Evolutionary conservation across 2,113 vertebrate genomes (phyloP).

Genomic region (Henicopernis longicauda): DNA sequence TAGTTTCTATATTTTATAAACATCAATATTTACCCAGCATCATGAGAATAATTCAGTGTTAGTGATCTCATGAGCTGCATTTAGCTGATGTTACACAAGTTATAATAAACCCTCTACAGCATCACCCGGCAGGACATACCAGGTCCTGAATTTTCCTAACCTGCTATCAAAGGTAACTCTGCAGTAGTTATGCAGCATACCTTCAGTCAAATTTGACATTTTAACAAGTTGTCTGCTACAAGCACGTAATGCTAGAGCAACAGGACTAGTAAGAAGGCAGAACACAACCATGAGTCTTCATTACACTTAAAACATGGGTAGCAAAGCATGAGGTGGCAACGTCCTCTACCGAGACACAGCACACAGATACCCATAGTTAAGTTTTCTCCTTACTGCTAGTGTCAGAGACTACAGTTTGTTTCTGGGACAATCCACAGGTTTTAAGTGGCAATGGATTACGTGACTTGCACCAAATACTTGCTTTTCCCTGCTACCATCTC

Average conservation of each 20-base stretch:
- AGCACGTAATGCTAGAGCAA: background rate
- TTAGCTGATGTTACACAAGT: background rate
- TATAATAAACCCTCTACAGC: background rate
- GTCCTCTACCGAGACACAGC: background rate
- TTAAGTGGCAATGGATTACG: fast-evolving
- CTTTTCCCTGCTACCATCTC: background rate
- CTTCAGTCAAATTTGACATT: background rate
- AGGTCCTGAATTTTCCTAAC: background rate
- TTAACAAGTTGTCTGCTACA: background rate
- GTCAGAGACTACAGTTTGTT: background rate
- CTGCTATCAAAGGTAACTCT: background rate
- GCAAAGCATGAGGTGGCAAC: background rate
- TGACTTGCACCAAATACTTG: background rate
- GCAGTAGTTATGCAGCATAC: background rate
- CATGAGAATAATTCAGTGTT: background rate
- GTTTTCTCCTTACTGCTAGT: background rate
- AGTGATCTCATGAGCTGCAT: background rate
- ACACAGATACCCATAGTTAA: fast-evolving
- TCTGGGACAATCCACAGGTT: background rate
- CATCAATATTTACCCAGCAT: background rate
- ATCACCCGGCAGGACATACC: background rate
- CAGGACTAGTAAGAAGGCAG: background rate
- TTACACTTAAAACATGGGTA: fast-evolving
- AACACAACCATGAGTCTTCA: background rate
- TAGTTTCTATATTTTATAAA: background rate